Percentiles rank a stretch among this genome's conserved stretches.
Conservation (phyloP, 2,113 vertebrate genomes). For the Psittacula cyanocephala region DNA sequence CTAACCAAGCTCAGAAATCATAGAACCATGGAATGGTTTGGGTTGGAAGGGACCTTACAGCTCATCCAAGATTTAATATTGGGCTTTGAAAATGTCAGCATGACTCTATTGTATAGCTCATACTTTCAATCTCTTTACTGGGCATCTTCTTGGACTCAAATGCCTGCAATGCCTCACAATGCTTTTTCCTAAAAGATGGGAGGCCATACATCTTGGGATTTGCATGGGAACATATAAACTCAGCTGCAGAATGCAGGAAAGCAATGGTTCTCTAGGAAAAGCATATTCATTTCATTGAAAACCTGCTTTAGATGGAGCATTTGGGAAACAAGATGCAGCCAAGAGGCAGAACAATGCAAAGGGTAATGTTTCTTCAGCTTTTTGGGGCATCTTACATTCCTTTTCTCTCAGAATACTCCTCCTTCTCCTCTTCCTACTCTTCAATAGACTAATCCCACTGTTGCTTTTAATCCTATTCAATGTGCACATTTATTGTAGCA, state of each 20-base stretch:
- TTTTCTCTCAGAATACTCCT: not conserved
- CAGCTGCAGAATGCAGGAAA: not conserved
- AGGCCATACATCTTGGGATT: not conserved
- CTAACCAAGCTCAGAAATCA: not conserved
- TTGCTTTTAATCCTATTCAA: not conserved
- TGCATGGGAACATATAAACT: not conserved
- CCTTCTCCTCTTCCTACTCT: not conserved
- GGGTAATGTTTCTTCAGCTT: not conserved
- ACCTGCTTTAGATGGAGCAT: not conserved
- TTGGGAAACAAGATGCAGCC: not conserved
- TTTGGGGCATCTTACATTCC: not conserved
- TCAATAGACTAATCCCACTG: not conserved
- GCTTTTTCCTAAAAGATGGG: not conserved
- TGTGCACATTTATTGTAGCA: not conserved
- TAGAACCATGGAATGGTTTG: not conserved
- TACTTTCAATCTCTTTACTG: not conserved
- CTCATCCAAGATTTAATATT: not conserved
- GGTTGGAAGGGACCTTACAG: not conserved
- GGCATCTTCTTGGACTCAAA: not conserved
- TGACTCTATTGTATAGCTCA: not conserved
- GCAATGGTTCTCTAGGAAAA: not conserved
- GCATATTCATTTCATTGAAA: not conserved
- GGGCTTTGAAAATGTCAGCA: not conserved
- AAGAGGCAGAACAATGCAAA: not conserved
- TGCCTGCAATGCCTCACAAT: not conserved